These are phyloP conservation scores for Euleptes europaea DNA, from an alignment of 2,113 vertebrate species.

Conservation along the genomic window DNA sequence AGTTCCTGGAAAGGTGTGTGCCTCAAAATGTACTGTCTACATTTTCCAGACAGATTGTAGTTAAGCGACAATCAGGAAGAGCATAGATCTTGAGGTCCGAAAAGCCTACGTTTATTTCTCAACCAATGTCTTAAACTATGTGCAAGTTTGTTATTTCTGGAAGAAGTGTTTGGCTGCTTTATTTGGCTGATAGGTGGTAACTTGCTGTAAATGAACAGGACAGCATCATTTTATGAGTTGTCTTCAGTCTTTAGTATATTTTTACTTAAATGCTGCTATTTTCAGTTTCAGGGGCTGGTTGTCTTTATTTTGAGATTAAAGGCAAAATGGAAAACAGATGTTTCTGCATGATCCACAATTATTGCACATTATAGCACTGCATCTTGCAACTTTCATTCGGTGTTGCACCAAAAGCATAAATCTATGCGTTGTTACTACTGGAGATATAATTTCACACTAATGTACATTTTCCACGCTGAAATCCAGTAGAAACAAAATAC, in stretches of 20 bases:
- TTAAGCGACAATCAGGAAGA: neutral
- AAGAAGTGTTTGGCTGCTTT: conserved; percentile 33
- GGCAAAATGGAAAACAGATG: conserved; percentile 64
- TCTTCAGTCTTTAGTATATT: conserved; percentile 66
- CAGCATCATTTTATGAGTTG: conserved; percentile 51
- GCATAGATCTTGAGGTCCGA: neutral
- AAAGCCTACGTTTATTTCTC: neutral
- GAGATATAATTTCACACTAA: neutral
- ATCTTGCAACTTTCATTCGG: conserved; percentile 42
- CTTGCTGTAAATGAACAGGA: conserved; percentile 59
- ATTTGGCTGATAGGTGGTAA: conserved; percentile 45
- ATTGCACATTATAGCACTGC: conserved; percentile 3
- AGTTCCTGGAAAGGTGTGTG: conserved; percentile 45
- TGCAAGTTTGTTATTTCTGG: conserved; percentile 22
- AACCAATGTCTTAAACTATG: neutral
- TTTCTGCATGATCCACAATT: conserved; percentile 31
- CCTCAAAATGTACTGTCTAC: neutral
- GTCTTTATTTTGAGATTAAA: conserved; percentile 70
- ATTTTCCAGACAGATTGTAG: conserved; percentile 26
- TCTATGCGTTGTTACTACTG: neutral
- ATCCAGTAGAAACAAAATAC: neutral
- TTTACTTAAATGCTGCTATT: conserved; percentile 64
- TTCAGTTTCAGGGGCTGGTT: conserved; percentile 64
- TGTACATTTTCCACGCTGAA: neutral
- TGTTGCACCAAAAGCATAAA: conserved; percentile 4